Evolutionary conservation across 2,797 vertebrate species (phyloP), one percentile per base, ranked within the genome.

Genomic region (Adrianichthys oophorus): DNA sequence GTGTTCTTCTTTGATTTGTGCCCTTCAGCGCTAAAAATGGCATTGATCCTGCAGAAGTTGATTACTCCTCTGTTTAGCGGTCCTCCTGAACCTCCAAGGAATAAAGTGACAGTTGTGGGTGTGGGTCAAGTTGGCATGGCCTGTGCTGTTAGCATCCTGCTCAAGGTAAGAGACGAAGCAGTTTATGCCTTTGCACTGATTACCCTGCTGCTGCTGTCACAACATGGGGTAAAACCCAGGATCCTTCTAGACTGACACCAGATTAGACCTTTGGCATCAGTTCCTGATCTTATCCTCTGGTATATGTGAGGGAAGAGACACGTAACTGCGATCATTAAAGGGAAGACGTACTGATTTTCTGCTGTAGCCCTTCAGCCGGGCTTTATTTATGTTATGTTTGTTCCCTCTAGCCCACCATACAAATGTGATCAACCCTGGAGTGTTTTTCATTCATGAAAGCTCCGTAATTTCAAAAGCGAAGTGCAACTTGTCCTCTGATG

Each of bases 21-120:
- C 26, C 29, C 46, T 49, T 42, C 65, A 90, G 85, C 78, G 17
- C 56, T 69, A 32, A 85, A 70, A 74, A 97, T 97, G 95, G 89
- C 95, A 45, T 93, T 91, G 1, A 66, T 96, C 15, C 90, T 94
- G 80, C 92, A 96, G 44, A 94, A 94, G 77, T 91, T 97, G 66
- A 91, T 96, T 40, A 89, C 86, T 1, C 68, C 91, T 0, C 48
- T 95, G 10, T 76, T 86, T 0, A 74, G 74, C 0, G 90, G 67
- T 1, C 84, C 87, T 13, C 0, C 76, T 0, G 46, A 76, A 0
- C 15, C 63, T 15, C 93, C 96, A 0, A 92, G 84, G 72, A 90
- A 88, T 58, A 93, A 93, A 76, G 89, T 93, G 73, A 91, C 92
- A 0, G 86, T 93, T 59, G 90, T 93, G 47, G 92, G 92, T 0